phyloP scores from a whole-genome alignment of 2,888 invertebrate genomes.

The Dynastes grantii region DNA sequence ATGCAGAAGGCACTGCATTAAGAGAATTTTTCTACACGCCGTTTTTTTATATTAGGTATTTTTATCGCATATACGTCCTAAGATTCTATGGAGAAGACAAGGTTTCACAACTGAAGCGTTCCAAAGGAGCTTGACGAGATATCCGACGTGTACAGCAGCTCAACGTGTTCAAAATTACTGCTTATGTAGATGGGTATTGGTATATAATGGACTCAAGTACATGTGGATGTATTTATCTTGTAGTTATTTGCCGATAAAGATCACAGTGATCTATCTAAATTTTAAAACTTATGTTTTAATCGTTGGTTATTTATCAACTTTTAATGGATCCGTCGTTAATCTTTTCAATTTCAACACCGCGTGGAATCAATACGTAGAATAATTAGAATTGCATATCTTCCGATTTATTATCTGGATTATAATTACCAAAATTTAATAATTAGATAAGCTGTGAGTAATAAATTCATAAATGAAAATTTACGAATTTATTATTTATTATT shows the following conservation, averaged over 20 bases:
- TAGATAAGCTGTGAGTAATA: not conserved
- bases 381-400: not conserved
- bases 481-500: not conserved
- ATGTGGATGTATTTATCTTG: constrained; percentile 38
- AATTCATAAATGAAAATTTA: not conserved
- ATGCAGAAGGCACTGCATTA: not conserved
- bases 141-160: not conserved
- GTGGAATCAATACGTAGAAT: not conserved
- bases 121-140: not conserved
- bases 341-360: not conserved
- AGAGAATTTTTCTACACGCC: not conserved
- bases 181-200: not conserved
- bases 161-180: not conserved
- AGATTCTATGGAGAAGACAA: not conserved
- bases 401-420: not conserved
- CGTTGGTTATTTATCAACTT: constrained; percentile 9
- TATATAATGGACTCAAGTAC: not conserved
- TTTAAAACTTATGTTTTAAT: constrained; percentile 22
- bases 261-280: constrained; percentile 10
- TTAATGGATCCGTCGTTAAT: constrained; percentile 10
- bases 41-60: not conserved
- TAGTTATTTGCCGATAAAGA: constrained; percentile 25
- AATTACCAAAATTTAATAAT: not conserved
- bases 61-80: not conserved
- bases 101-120: not conserved